These are phyloP conservation scores for Adelosebastes latens DNA, from an alignment of 2,797 vertebrate species.

Conservation along the genomic window DNA sequence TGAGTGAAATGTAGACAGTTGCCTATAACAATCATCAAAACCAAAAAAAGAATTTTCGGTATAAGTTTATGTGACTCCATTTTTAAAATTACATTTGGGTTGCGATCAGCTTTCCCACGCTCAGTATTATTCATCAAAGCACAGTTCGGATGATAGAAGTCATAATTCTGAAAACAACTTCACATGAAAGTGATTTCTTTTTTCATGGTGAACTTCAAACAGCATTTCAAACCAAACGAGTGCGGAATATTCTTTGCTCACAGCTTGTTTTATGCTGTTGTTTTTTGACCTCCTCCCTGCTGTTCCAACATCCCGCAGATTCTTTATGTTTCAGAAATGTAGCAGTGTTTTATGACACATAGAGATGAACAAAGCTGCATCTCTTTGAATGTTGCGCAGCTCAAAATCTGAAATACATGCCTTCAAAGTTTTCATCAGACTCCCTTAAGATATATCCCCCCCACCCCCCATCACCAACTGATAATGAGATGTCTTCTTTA, in stretches of 20 bases:
- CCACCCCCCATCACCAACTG: slow-evolving; percentile 1
- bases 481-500: slow-evolving; percentile 53
- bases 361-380: slow-evolving; percentile 18
- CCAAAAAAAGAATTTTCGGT: neutral
- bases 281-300: slow-evolving; percentile 50
- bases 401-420: slow-evolving; percentile 22
- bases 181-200: slow-evolving; percentile 51
- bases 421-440: slow-evolving; percentile 47
- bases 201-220: slow-evolving; percentile 71
- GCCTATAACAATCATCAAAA: neutral
- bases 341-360: slow-evolving; percentile 22
- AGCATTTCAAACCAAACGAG: slow-evolving; percentile 60
- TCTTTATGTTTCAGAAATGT: slow-evolving; percentile 36
- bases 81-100: slow-evolving; percentile 15
- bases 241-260: slow-evolving; percentile 46
- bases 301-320: slow-evolving; percentile 13
- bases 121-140: slow-evolving; percentile 64
- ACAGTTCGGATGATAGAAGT: slow-evolving; percentile 37
- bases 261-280: slow-evolving; percentile 60
- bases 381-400: slow-evolving; percentile 32
- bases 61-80: neutral
- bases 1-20: slow-evolving; percentile 13
- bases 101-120: slow-evolving; percentile 37
- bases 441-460: slow-evolving; percentile 26
- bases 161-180: slow-evolving; percentile 56